A percentile compares a stretch with the other conserved stretches of the same genome.
Conservation (phyloP, 2,113 vertebrate species). For the Colistium nudipinnis region DNA sequence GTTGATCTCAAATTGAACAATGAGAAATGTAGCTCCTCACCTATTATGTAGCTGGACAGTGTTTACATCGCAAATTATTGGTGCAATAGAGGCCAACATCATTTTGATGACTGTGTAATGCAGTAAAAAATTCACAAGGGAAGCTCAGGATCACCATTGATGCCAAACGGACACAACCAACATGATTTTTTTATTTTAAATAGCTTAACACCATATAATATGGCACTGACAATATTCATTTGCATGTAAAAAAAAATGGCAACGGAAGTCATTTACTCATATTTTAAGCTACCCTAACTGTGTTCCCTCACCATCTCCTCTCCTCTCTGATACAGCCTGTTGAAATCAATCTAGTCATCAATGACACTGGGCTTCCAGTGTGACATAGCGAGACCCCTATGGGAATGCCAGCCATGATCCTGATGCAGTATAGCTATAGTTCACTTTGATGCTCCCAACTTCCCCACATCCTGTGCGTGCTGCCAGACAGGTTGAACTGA, state of each 20-base stretch:
- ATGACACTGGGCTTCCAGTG: conserved; percentile 65
- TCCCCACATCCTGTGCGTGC: conserved; percentile 53
- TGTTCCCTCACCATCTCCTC: conserved; percentile 2
- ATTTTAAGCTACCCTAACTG: neutral
- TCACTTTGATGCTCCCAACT: conserved; percentile 80
- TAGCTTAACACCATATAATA: neutral
- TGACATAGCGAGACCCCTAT: conserved; percentile 70
- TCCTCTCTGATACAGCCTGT: conserved; percentile 62
- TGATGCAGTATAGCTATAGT: conserved; percentile 68
- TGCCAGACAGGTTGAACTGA: conserved; percentile 74
- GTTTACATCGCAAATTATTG: conserved; percentile 20
- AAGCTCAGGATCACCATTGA: neutral
- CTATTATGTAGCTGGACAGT: conserved; percentile 23
- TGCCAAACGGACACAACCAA: neutral
- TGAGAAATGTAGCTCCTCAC: conserved; percentile 36
- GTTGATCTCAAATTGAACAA: conserved; percentile 43
- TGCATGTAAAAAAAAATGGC: neutral
- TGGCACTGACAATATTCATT: neutral
- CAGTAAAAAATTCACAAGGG: neutral
- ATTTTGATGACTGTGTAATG: conserved; percentile 19
- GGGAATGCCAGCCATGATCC: conserved; percentile 68
- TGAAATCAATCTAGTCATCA: conserved; percentile 78
- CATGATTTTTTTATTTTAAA: neutral
- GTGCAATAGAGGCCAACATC: neutral
- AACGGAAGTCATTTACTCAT: conserved; percentile 20